Conservation (phyloP, 2,113 vertebrate species). For the Sander vitreus region DNA sequence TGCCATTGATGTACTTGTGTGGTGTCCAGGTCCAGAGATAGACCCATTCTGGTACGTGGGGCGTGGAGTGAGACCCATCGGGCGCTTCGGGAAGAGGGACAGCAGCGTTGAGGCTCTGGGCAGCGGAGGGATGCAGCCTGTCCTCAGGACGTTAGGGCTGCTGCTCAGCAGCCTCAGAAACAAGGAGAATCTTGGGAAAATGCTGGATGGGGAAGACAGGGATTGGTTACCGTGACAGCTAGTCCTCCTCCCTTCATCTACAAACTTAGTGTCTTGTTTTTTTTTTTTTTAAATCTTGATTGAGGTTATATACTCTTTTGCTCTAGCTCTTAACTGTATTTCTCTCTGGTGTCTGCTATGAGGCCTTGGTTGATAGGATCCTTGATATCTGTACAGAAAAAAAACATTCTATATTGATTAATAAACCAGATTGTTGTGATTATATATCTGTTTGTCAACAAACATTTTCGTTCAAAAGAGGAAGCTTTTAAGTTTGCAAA, state of each 20-base stretch:
- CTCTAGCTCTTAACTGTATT: constrained; percentile 35
- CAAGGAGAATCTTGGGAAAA: constrained; percentile 72
- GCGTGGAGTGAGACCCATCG: constrained; percentile 91
- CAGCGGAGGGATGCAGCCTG: constrained; percentile 65
- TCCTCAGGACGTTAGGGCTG: constrained; percentile 79
- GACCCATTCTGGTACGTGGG: constrained; percentile 93
- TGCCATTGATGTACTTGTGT: constrained; percentile 19
- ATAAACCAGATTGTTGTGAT: constrained; percentile 76
- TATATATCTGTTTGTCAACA: constrained; percentile 12
- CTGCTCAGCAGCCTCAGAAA: constrained; percentile 83
- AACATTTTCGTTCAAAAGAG: constrained; percentile 6
- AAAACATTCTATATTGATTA: constrained; percentile 80
- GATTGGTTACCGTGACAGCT: constrained; percentile 81
- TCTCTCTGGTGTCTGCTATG: constrained; percentile 48
- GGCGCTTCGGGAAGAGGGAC: constrained; percentile 92
- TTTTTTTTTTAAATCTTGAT: constrained; percentile 26
- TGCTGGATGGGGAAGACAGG: constrained; percentile 66
- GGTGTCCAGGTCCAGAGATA: constrained; percentile 89
- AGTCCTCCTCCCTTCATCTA: constrained; percentile 19
- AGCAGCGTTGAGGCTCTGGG: constrained; percentile 61
- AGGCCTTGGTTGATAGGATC: constrained; percentile 33
- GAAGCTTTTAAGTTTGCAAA: constrained; percentile 71
- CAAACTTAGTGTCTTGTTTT: constrained; percentile 44
- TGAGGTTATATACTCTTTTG: constrained; percentile 21
- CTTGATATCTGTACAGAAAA: constrained; percentile 75